Conservation (phyloP, 2,113 vertebrate genomes). For the Vanacampus margaritifer region DNA sequence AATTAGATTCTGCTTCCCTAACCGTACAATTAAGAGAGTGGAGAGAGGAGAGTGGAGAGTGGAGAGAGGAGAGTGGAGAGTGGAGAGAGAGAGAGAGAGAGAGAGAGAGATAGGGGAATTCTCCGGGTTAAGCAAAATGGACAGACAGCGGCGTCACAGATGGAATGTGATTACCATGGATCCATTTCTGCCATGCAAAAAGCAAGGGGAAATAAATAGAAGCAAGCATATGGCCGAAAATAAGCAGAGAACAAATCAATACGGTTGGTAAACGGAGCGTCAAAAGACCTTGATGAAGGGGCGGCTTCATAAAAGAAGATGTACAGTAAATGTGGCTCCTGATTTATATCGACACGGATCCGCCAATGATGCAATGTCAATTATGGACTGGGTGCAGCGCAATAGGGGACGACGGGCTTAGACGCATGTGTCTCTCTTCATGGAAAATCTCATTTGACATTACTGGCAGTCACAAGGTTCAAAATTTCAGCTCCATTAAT, state of each 20-base stretch:
- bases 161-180: slow-evolving; percentile 74
- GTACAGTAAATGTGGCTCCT: slow-evolving; percentile 49
- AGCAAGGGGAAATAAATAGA: slow-evolving; percentile 22
- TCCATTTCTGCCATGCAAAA: slow-evolving; percentile 66
- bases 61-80: background rate
- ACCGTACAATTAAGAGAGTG: slow-evolving; percentile 60
- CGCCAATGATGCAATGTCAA: slow-evolving; percentile 50
- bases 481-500: background rate
- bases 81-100: background rate
- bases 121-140: slow-evolving; percentile 52
- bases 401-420: background rate
- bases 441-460: background rate
- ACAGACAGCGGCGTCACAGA: slow-evolving; percentile 52
- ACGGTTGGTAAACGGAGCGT: slow-evolving; percentile 48
- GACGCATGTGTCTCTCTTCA: background rate
- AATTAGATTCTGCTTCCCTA: slow-evolving; percentile 69
- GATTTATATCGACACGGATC: slow-evolving; percentile 54
- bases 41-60: too few species aligned
- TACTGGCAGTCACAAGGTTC: background rate
- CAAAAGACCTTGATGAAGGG: slow-evolving; percentile 58
- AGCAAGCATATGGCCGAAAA: slow-evolving; percentile 39
- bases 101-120: slow-evolving; percentile 2
- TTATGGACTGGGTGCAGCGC: slow-evolving; percentile 27
- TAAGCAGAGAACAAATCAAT: slow-evolving; percentile 60
- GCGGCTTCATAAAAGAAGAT: slow-evolving; percentile 61